phyloP scores from a whole-genome alignment of 2,797 vertebrate genomes.

The Propithecus deckenii region DNA sequence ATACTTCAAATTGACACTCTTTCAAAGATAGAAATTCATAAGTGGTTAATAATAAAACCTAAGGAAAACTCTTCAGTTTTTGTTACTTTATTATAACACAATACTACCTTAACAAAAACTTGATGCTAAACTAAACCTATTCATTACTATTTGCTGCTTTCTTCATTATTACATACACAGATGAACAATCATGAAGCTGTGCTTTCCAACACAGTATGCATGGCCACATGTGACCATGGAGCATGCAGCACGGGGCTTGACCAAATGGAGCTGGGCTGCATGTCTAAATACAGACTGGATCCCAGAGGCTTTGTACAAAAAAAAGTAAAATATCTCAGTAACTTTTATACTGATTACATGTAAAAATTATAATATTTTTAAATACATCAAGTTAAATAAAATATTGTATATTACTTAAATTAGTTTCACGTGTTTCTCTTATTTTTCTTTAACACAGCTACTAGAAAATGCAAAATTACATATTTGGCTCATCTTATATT shows the following conservation, averaged over 20 bases:
- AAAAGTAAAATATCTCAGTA: neutral
- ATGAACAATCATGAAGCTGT: neutral
- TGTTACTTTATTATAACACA: neutral
- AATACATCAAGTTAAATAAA: neutral
- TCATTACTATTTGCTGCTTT: neutral
- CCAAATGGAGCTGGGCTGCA: neutral
- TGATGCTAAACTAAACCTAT: neutral
- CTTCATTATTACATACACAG: neutral
- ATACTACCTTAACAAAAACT: neutral
- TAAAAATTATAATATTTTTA: neutral
- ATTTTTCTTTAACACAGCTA: neutral
- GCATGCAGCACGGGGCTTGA: neutral
- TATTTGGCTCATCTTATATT: neutral
- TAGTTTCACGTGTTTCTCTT: neutral
- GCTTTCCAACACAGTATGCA: neutral
- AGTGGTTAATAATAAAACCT: neutral
- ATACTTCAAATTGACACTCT: neutral
- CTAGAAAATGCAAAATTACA: neutral
- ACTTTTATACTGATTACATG: neutral
- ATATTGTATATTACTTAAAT: neutral
- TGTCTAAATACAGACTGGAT: neutral
- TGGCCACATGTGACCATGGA: neutral
- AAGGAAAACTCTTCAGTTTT: neutral
- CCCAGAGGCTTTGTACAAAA: neutral
- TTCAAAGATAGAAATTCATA: neutral